These are phyloP conservation scores for Ammodytes dubius DNA, from an alignment of 2,113 vertebrate genomes.

Conservation along the genomic window DNA sequence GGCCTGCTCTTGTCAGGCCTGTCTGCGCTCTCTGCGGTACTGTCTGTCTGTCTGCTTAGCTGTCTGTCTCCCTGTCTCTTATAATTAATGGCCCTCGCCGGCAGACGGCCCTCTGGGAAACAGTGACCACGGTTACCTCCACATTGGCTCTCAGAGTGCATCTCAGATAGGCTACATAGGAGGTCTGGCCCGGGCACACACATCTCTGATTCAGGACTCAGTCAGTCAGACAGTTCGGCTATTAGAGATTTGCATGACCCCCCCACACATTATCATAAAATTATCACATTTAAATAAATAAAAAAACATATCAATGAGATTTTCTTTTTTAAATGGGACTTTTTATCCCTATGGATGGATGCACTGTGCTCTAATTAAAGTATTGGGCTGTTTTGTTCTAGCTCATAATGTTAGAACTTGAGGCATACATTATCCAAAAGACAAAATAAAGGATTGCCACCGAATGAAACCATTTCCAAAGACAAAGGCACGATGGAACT, in stretches of 20 bases:
- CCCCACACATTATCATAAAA: not conserved
- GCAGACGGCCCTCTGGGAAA: slow-evolving; percentile 74
- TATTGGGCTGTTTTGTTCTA: not conserved
- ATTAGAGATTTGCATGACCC: slow-evolving; percentile 7
- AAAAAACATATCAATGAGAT: not conserved
- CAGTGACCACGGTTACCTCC: slow-evolving; percentile 70
- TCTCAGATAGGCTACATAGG: slow-evolving; percentile 31
- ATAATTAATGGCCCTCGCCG: slow-evolving; percentile 77
- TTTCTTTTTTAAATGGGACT: not conserved
- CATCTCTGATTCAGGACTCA: slow-evolving; percentile 6
- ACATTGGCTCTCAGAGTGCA: slow-evolving; percentile 65
- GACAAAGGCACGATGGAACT: not conserved
- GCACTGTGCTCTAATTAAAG: not conserved
- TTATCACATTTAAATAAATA: not conserved
- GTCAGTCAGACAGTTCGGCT: not conserved
- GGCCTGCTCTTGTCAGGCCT: slow-evolving; percentile 75
- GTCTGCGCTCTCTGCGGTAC: slow-evolving; percentile 77
- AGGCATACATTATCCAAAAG: not conserved
- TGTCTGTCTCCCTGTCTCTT: slow-evolving; percentile 73
- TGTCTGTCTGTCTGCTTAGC: slow-evolving; percentile 69
- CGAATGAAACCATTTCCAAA: not conserved
- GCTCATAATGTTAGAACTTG: not conserved
- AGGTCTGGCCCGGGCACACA: slow-evolving; percentile 32
- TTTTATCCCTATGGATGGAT: not conserved
- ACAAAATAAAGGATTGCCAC: not conserved